Evolutionary conservation across 2,888 invertebrate species (phyloP), one percentile per base, ranked within the genome.

Genomic region (Ophion ventricosus): DNA sequence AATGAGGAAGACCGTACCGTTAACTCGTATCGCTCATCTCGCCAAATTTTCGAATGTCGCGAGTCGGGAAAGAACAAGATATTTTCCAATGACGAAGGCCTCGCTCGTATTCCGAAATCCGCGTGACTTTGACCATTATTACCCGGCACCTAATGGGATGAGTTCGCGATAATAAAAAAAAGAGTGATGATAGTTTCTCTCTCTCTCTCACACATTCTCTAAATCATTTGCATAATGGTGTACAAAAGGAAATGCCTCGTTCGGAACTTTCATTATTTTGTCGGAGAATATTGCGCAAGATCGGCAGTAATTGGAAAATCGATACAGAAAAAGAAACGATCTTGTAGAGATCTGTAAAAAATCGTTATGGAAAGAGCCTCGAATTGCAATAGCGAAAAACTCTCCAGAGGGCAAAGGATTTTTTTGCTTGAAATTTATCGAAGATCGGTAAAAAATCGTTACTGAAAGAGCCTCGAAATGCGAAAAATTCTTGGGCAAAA

Each of bases 1-100:
- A 84, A 82, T 82, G 63, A 79, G 84, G 84, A 84, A 84, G 84
- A 84, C 82, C 77, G 66, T 73, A 82, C 70, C 81, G 81, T 84
- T 75, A 74, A 56, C 64, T 73, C 77, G 64, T 61, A 49, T 63
- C 72, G 56, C 64, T 61, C 20, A 17, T 63, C 70, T 72, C 54
- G 63, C 69, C 14, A 43, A 70, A 70, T 78, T 10, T 56, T 83
- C 80, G 63, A 84, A 84, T 77, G 73, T 80, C 80, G 75, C 72
- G 43, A 80, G 40, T 23, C 17, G 29, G 25, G 56, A 73, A 61
- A 26, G 29, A 63, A 49, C 2, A 17, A 49, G 4, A 4, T 4
- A 35, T 14, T 49, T 49, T 14, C 14, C 49, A 49, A 49, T 49
- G 49, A 2, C 49, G 49, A 14, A 17, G 14, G 14, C 49, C 49